Base-by-base conservation (phyloP, 1,140 invertebrate genomes). In the Euura lappo region DNA sequence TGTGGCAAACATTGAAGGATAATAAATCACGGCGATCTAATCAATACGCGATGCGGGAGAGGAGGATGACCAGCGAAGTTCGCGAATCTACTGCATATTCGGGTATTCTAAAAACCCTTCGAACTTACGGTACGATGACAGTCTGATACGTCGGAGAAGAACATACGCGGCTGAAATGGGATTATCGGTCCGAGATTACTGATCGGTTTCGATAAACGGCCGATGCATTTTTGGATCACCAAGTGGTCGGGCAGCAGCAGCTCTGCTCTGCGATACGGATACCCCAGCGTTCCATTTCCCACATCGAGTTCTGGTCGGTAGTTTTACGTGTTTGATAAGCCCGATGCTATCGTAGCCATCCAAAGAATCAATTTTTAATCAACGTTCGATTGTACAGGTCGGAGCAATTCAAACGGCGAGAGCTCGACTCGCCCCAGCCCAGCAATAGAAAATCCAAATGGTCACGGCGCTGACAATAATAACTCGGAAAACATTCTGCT, bases 161-260 rank as follows among this genome's bases (percentile, higher is more conserved):
- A 28, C 28, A 28, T 28, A 28, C 28, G 28, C 28, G 28, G 28
- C 28, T 28, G 28, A 28, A 28, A 28, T 28, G 28, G 28, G 28
- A 28, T 28, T 28, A 28, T 28, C 28, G 1, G 1, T 28, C 28
- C 28, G 28, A 28, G 28, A 28, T 28, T 28, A 28, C 28, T 28
- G 28, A 28, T 28, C 28, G 28, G 28, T 1, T 28, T 28, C 28
- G 28, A 51, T 51, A 51, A 8, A 67, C 66, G 43, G 77, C 77
- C 78, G 73, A 86, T 86, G 85, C 83, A 86, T 85, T 85, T 86
- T 76, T 86, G 85, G 85, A 85, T 85, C 72, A 80, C 85, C 69
- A 86, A 86, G 78, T 82, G 83, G 72, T 79, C 82, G 69, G 81
- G 81, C 78, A 84, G 82, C 80, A 81, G 82, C 77, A 82, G 81